phyloP scores from a whole-genome alignment of 2,113 vertebrate genomes.

The Kryptolebias marmoratus region DNA sequence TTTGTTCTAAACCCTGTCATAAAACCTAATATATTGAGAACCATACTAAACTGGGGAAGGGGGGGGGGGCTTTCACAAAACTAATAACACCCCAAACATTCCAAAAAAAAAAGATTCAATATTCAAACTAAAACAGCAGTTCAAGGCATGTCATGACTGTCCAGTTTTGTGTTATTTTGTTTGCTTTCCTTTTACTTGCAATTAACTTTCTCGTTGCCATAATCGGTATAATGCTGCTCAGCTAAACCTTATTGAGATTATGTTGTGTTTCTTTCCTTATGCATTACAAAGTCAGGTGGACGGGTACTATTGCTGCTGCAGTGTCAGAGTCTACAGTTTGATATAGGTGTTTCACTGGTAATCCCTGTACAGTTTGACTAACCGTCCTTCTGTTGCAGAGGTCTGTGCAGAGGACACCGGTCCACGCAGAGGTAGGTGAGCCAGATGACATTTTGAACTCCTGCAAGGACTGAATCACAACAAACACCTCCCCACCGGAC shows the following conservation, averaged over 20 bases:
- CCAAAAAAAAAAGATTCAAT: no score
- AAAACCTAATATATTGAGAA: background rate
- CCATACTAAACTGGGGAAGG: background rate
- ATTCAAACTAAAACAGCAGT: no score
- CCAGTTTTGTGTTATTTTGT: no score
- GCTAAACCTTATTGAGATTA: no score
- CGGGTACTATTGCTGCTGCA: background rate
- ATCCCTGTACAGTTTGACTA: background rate
- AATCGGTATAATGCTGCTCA: no score
- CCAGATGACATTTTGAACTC: constrained; percentile 77
- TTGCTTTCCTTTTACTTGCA: no score
- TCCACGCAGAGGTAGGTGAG: constrained; percentile 61
- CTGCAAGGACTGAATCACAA: constrained; percentile 78
- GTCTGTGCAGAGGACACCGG: constrained; percentile 53
- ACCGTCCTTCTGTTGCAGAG: constrained; percentile 4
- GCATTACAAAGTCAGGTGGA: background rate
- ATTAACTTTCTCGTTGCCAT: no score
- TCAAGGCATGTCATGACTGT: no score
- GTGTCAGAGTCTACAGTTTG: background rate
- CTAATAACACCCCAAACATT: background rate
- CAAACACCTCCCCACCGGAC: constrained; percentile 73
- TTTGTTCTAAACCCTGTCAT: background rate
- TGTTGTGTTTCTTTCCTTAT: background rate
- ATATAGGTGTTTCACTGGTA: background rate
- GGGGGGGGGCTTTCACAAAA: background rate